Evolutionary conservation across 2,113 vertebrate species (phyloP), one percentile per base, ranked within the genome.

Genomic region (Pseudopipra pipra): DNA sequence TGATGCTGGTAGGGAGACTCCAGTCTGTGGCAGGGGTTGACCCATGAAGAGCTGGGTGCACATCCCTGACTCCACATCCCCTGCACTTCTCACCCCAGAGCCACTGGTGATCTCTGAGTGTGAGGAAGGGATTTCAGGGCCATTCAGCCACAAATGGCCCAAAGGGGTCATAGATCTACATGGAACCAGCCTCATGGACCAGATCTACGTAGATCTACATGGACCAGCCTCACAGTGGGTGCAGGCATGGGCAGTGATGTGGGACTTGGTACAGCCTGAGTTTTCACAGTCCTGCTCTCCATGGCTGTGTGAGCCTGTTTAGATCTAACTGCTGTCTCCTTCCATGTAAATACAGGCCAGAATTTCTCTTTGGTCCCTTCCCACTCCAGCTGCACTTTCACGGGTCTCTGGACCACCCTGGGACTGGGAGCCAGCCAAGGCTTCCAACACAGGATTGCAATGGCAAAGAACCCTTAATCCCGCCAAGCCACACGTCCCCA

Each of bases 401-500:
- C 43, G 74, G 46, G 28, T 90, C 46, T 90, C 46, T 54, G 84
- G 81, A 74, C 74, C 81, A 94, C 70, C 81, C 55, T 2, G 7
- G 56, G 65, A 3, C 52, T 89, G 59, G 46, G 13, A 81, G 24
- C 31, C n/a, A 87, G 73, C 68, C 68, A 77, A 54, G 30, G 24
- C n/a, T 81, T 41, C 37, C 3, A 1, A 19, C 49, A 37, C 18
- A 47, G 62, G 46, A 23, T 23, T 61, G 7, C 41, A 44, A 6
- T 27, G 72, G n/a, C 55, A 37, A 80, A 81, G 43, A 95, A 30
- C 55, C 28, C 33, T 74, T 83, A 52, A 39, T 77, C 31, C 14
- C 0, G 0, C 17, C 55, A 87, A 1, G 14, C 19, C 24, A 28
- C 5, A 6, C 27, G 75, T 24, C 6, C 12, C 24, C 0, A 0